Evolutionary conservation across 2,888 invertebrate genomes (phyloP), one percentile per base, ranked within the genome.

Genomic region (Metalampra italica): DNA sequence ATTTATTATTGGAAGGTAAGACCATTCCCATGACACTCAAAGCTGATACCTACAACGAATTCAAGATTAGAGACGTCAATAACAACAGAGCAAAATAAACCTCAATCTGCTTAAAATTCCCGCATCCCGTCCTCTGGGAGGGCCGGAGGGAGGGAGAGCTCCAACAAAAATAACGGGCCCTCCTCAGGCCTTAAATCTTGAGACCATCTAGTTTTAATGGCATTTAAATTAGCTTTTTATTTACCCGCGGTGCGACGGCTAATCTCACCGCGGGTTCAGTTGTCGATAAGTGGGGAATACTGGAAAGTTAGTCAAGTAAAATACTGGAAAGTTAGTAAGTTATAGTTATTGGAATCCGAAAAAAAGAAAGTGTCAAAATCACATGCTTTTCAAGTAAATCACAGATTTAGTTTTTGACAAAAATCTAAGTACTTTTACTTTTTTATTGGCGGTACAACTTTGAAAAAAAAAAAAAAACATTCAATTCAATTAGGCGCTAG

Each of bases 141-240:
- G 54, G 49, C 54, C 50, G 57, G 57, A 60, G 46, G 46, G 46
- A 9, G 29, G 38, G 45, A 34, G 46, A 40, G 29, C 13, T 12
- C 7, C 9, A 62, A 66, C 64, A 65, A 68, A 71, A 72, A 67
- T 71, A 71, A 71, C 64, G 68, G 65, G 58, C 56, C 49, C 65
- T 55, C 54, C 3, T 7, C 60, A 62, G 62, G 66, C 75, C 75
- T 75, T 77, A 78, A 82, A 76, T 79, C 76, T 76, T 69, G 64
- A 68, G 68, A 57, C 75, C 76, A 77, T 86, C 78, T 79, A 82
- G 78, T 75, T 84, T 83, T 86, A 86, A 88, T 87, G 85, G 82
- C 78, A 87, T 88, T 86, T 87, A 85, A 86, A 88, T 88, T 82
- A 83, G 83, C 65, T 86, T 85, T 83, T 86, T 87, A 87, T 86